Evolutionary conservation across 30 jellyfish, hydroid and myxozoan genomes (phyloP).

Genomic region (Hydractinia echinata): DNA sequence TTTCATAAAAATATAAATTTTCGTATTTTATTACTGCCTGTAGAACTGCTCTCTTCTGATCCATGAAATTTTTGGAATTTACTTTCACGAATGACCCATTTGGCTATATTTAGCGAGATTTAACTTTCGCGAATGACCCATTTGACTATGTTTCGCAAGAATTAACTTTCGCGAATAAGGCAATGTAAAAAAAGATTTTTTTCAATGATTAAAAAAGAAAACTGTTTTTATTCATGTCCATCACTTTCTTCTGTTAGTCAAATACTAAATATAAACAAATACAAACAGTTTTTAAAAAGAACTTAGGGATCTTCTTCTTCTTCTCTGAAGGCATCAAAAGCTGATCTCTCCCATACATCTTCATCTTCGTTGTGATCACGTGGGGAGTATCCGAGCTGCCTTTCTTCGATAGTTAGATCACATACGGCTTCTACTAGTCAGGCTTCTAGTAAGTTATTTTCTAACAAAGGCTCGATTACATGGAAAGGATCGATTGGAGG

Average conservation of each 20-base stretch:
- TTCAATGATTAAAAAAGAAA: no score
- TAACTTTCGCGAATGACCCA: conserved; percentile 3
- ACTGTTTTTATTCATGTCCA: neutral
- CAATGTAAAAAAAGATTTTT: no score
- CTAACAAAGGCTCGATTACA: no score
- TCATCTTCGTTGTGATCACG: neutral
- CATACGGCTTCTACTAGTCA: conserved; percentile 7
- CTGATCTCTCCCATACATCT: conserved; percentile 8
- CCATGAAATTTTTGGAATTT: no score
- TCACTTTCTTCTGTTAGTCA: neutral
- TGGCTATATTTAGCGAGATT: neutral
- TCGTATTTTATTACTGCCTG: no score
- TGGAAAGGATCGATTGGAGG: no score
- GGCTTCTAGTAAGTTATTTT: conserved; percentile 5
- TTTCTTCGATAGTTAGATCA: conserved; percentile 1
- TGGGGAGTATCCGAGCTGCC: conserved; percentile 7
- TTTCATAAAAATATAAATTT: no score
- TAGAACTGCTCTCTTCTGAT: no score
- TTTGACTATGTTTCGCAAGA: no score
- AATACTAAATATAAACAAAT: neutral
- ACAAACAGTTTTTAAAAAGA: neutral
- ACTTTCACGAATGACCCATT: neutral
- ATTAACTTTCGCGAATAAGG: neutral
- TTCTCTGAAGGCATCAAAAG: no score
- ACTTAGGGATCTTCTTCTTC: no score